Evolutionary conservation across 2,797 vertebrate genomes (phyloP).

Genomic region (Synanceia verrucosa): DNA sequence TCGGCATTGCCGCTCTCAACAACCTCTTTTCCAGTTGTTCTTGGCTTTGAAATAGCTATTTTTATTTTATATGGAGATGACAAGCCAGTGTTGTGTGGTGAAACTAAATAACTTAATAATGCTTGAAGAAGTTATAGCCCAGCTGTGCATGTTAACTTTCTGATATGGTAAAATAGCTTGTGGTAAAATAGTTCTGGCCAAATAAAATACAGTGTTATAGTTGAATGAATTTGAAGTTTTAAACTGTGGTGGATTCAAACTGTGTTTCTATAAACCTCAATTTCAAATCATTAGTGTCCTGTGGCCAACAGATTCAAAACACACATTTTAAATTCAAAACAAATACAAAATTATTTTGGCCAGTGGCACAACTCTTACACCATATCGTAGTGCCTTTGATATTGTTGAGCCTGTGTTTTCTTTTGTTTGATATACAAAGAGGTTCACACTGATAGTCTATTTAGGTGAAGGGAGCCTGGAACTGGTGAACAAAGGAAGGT

Average conservation of each 20-base stretch:
- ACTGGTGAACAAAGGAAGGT: constrained; percentile 18
- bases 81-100: neutral
- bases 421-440: constrained; percentile 21
- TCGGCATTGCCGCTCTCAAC: neutral
- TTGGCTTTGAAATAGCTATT: too few species aligned
- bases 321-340: neutral
- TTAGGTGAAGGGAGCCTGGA: constrained; percentile 4
- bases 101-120: neutral
- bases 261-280: neutral
- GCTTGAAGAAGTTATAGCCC: neutral
- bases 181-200: too few species aligned
- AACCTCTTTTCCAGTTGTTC: neutral
- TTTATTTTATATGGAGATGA: neutral
- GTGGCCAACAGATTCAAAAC: neutral
- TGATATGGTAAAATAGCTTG: neutral
- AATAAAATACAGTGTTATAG: neutral
- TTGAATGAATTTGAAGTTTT: neutral
- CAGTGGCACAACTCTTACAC: neutral
- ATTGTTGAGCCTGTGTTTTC: constrained; percentile 3
- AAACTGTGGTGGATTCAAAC: neutral
- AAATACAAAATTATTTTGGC: neutral
- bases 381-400: constrained; percentile 18
- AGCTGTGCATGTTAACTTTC: neutral
- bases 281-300: neutral
- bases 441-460: constrained; percentile 10